These are phyloP conservation scores for Oncorhynchus keta DNA, from an alignment of 2,113 vertebrate species.

Conservation along the genomic window DNA sequence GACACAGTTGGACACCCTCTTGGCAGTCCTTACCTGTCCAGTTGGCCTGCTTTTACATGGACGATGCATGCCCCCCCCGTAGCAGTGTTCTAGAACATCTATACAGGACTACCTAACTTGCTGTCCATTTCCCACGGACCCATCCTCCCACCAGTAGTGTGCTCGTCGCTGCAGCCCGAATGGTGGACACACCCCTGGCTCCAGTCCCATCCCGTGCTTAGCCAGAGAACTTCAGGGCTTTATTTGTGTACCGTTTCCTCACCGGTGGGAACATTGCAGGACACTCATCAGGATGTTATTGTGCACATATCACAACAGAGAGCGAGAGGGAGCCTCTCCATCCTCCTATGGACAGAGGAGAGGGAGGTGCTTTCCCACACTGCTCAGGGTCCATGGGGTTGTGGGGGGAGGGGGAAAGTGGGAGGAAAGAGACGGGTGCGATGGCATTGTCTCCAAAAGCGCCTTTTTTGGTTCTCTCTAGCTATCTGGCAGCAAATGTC, in stretches of 20 bases:
- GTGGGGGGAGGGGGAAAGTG: neutral
- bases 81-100: too few species aligned
- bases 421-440: neutral
- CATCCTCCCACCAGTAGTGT: conserved; percentile 4
- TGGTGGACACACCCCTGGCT: conserved; percentile 3
- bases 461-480: neutral
- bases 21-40: too few species aligned
- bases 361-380: conserved; percentile 45
- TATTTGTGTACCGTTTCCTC: conserved; percentile 31
- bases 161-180: neutral
- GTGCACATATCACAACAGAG: conserved; percentile 33
- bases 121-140: neutral
- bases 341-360: conserved; percentile 5
- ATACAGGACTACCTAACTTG: too few species aligned
- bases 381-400: conserved; percentile 9
- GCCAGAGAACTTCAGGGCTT: conserved; percentile 6
- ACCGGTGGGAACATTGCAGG: conserved; percentile 12
- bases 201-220: conserved; percentile 2
- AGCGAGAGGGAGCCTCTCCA: conserved; percentile 9
- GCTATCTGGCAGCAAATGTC: neutral
- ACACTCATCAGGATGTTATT: conserved; percentile 50
- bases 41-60: too few species aligned
- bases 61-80: too few species aligned
- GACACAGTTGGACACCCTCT: too few species aligned
- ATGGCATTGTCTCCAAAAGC: conserved; percentile 19